Percentiles rank a stretch among this genome's conserved stretches.
These are phyloP conservation scores for Phalanger gymnotis DNA, from an alignment of 2,797 vertebrate species.

Conservation along the genomic window DNA sequence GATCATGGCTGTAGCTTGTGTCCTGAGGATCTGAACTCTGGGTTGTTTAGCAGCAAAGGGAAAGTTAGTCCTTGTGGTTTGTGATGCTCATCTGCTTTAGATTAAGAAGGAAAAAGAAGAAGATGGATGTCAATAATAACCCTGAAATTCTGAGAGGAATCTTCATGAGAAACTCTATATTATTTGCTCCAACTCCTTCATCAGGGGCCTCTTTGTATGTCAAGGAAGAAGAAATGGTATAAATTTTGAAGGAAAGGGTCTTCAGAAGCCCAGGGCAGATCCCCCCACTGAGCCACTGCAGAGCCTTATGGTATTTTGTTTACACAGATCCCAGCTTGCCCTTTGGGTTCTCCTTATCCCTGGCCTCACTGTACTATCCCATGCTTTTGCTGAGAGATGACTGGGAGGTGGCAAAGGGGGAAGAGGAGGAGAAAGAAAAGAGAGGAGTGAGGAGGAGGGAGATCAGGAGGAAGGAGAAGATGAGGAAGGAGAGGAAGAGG, in stretches of 20 bases:
- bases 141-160: background rate
- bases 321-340: background rate
- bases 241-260: background rate
- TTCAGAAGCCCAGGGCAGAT: accelerated
- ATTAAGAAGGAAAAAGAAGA: background rate
- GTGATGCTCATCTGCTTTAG: background rate
- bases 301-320: background rate
- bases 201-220: background rate
- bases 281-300: background rate
- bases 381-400: conserved; percentile 1
- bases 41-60: background rate
- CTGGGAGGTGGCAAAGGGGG: background rate
- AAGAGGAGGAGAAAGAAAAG: background rate
- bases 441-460: too few species aligned
- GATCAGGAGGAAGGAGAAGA: background rate
- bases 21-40: background rate
- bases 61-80: background rate
- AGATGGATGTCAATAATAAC: background rate
- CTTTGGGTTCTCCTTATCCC: background rate
- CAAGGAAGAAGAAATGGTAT: background rate
- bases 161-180: accelerated
- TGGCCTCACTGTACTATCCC: conserved; percentile 18
- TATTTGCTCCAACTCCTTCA: background rate
- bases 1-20: too few species aligned
- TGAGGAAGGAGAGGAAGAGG: background rate